Conservation (phyloP, 1,140 invertebrate genomes). For the Pachypsylla venusta region DNA sequence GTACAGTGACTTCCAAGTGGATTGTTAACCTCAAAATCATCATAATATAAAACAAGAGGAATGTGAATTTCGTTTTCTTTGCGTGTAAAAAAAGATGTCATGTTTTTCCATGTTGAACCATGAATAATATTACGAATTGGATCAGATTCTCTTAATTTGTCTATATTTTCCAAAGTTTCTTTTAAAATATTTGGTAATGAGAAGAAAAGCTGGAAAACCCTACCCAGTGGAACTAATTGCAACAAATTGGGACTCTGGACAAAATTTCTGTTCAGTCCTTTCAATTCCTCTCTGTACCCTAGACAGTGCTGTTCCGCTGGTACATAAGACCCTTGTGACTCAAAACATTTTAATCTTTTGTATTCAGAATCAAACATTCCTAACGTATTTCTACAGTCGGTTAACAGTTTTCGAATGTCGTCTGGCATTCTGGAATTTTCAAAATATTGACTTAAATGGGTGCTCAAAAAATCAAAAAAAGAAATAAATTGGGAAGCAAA, state of each 20-base stretch:
- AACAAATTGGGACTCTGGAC: neutral
- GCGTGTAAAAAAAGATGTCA: neutral
- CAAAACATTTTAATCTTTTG: neutral
- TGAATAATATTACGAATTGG: neutral
- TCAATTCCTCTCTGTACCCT: neutral
- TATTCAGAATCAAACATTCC: neutral
- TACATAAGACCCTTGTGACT: neutral
- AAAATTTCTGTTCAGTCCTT: neutral
- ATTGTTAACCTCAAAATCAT: constrained; percentile 29
- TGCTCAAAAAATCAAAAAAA: neutral
- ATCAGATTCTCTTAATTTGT: neutral
- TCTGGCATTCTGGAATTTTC: no score
- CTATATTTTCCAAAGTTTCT: neutral
- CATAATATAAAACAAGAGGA: constrained; percentile 25
- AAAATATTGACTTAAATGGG: neutral
- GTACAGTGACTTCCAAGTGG: constrained; percentile 14
- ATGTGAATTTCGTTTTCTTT: constrained; percentile 12
- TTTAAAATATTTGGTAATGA: neutral
- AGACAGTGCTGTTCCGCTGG: neutral
- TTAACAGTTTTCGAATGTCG: neutral
- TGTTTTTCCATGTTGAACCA: neutral
- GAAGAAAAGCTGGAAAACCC: neutral
- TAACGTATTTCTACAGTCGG: neutral
- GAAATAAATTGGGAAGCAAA: neutral
- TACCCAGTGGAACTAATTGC: neutral